Conservation (phyloP, 1,140 invertebrate species). For the Anastrepha ludens region DNA sequence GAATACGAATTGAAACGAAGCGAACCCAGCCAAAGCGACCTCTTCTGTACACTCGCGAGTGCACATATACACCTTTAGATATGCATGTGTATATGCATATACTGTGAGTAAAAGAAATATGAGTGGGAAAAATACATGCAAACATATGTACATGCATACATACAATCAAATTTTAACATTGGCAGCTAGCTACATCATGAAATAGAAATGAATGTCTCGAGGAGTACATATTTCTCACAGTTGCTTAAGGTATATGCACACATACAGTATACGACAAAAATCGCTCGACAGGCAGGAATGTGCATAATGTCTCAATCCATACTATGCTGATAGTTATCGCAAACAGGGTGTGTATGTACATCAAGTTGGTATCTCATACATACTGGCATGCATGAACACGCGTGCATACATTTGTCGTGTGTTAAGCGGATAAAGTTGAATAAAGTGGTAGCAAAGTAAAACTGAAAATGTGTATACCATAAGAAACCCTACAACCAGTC, state of each 20-base stretch:
- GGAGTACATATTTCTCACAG: background rate
- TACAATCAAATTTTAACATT: background rate
- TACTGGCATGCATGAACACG: background rate
- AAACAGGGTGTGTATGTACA: constrained; percentile 42
- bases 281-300: background rate
- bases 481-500: constrained; percentile 44
- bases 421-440: constrained; percentile 15
- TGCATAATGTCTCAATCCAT: background rate
- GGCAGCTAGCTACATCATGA: background rate
- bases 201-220: too few relatives aligned
- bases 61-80: background rate
- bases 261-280: constrained; percentile 17
- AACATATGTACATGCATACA: background rate
- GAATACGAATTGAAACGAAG: background rate
- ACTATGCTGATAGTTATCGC: background rate
- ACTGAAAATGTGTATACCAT: background rate
- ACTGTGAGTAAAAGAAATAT: background rate
- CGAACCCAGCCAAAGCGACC: background rate
- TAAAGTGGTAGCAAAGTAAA: background rate
- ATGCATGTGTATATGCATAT: background rate
- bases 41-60: background rate
- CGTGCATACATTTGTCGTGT: background rate
- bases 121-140: background rate
- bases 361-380: constrained; percentile 1
- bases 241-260: background rate